phyloP scores from a whole-genome alignment of 2,113 vertebrate species.

The Bagarius yarrelli region DNA sequence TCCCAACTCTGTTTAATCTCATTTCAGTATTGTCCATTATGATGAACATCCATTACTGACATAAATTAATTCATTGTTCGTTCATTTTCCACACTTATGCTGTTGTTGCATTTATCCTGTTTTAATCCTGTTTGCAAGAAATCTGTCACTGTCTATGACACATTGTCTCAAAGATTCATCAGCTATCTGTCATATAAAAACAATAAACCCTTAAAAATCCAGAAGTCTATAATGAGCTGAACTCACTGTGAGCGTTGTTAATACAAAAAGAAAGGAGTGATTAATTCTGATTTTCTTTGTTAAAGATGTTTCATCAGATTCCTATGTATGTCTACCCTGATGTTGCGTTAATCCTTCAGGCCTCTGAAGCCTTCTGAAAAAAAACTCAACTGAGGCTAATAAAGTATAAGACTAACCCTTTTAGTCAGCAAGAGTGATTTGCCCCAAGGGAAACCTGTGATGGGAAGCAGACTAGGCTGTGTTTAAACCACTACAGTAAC shows the following conservation, averaged over 20 bases:
- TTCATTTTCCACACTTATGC: neutral
- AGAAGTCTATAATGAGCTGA: neutral
- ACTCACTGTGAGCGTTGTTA: neutral
- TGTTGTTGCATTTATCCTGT: neutral
- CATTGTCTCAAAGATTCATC: slow-evolving; percentile 1
- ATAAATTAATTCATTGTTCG: too few relatives aligned
- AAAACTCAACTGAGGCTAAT: neutral
- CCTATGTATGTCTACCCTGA: neutral
- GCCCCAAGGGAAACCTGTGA: neutral
- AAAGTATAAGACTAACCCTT: neutral
- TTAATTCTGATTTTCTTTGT: neutral
- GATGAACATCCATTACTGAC: too few relatives aligned
- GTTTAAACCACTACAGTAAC: slow-evolving; percentile 1
- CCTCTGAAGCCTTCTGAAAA: neutral
- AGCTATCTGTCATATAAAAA: neutral
- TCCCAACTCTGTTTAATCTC: neutral
- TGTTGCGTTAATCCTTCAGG: neutral
- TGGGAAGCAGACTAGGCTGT: neutral
- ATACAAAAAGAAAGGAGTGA: neutral
- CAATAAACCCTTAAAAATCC: neutral
- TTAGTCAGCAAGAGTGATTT: neutral
- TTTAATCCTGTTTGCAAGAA: neutral
- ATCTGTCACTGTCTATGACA: neutral
- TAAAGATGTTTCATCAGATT: neutral
- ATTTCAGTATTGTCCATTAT: too few relatives aligned